A percentile compares a stretch with the other conserved stretches of the same genome.
These are phyloP conservation scores for Phalanger gymnotis DNA, from an alignment of 2,797 vertebrate genomes.

Conservation along the genomic window DNA sequence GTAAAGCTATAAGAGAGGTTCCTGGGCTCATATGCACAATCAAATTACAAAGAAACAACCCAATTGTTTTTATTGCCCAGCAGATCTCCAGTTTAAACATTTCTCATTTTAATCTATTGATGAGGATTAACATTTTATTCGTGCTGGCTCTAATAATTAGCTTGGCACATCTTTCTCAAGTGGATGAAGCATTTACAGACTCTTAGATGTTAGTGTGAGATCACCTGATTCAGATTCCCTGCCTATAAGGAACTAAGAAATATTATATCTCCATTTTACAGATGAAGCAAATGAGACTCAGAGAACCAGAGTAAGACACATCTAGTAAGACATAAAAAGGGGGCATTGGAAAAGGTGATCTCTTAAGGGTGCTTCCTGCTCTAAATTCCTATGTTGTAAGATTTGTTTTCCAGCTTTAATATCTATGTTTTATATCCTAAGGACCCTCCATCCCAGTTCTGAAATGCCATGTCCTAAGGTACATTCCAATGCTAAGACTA, in stretches of 20 bases:
- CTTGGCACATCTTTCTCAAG: conserved; percentile 43
- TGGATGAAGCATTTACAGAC: conserved; percentile 22
- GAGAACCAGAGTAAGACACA: not conserved
- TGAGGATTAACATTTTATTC: conserved; percentile 83
- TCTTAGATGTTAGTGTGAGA: not conserved
- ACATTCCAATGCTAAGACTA: not conserved
- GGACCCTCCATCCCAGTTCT: not conserved
- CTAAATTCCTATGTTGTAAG: not conserved
- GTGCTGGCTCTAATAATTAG: conserved; percentile 67
- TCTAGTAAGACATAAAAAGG: not conserved
- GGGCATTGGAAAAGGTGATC: not conserved
- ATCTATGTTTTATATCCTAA: not conserved
- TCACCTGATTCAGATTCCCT: not conserved
- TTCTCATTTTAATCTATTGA: conserved; percentile 80
- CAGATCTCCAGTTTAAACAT: conserved; percentile 81
- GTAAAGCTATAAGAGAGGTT: conserved; percentile 87
- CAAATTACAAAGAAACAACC: conserved; percentile 86
- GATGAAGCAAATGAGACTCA: not conserved
- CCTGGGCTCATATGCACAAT: conserved; percentile 84
- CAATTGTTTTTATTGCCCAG: conserved; percentile 82
- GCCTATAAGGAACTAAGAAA: not conserved
- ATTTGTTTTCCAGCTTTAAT: not conserved
- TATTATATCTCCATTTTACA: not conserved
- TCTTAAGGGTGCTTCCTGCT: not conserved
- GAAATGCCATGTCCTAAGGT: not conserved